phyloP scores from a whole-genome alignment of 2,797 vertebrate species.

The Tenualosa thibaudeaui region DNA sequence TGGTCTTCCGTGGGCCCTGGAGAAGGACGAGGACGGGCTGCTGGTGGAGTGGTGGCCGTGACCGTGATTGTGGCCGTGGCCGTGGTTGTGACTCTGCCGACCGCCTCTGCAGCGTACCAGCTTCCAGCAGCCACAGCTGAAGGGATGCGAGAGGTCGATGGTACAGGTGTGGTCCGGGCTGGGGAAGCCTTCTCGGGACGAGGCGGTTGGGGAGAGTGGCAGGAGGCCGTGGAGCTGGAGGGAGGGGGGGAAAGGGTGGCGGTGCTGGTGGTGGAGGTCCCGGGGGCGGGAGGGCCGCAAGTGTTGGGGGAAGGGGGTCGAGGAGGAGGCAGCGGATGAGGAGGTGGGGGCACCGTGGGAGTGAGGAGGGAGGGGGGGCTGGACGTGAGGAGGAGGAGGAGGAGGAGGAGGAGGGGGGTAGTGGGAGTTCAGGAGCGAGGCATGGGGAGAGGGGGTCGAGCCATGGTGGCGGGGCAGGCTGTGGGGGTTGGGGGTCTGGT shows the following conservation, averaged over 20 bases:
- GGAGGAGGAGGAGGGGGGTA: conserved; percentile 64
- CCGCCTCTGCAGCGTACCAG: conserved; percentile 72
- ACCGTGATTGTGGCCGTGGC: neutral
- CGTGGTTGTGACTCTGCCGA: conserved; percentile 48
- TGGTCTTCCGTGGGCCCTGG: conserved; percentile 64
- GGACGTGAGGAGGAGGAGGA: conserved; percentile 56
- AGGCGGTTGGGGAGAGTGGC: conserved; percentile 71
- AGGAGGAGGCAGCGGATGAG: conserved; percentile 65
- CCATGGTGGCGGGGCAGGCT: conserved; percentile 70
- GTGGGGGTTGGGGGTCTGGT: conserved; percentile 70
- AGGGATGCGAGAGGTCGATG: conserved; percentile 77
- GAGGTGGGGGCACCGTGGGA: conserved; percentile 49
- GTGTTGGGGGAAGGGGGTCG: conserved; percentile 56
- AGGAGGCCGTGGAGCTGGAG: conserved; percentile 71
- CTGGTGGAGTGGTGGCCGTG: conserved; percentile 32
- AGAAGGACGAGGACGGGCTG: conserved; percentile 73
- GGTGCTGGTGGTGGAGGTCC: conserved; percentile 63
- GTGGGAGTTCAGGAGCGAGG: conserved; percentile 70
- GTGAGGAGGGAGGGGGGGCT: conserved; percentile 65
- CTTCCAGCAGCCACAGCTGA: conserved; percentile 82
- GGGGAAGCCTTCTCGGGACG: conserved; percentile 72
- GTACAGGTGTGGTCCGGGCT: conserved; percentile 82
- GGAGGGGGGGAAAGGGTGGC: conserved; percentile 71
- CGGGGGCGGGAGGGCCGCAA: conserved; percentile 62
- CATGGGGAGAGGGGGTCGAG: conserved; percentile 73